Conservation (phyloP, 64 coral and sea anemone genomes). For the Exaiptasia diaphana region DNA sequence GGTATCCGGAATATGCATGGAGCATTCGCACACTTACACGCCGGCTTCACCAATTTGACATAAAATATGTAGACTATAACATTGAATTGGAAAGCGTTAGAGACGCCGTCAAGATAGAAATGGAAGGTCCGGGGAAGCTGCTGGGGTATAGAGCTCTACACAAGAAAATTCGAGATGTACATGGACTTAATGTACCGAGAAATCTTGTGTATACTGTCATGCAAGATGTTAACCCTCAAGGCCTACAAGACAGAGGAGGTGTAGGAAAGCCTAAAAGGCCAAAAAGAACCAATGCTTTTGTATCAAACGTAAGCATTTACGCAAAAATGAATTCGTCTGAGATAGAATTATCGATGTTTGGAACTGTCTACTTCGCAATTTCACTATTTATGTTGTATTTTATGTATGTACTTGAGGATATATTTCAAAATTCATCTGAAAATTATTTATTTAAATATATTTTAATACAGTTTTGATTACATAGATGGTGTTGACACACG, state of each 20-base stretch:
- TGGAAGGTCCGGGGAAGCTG: constrained; percentile 47
- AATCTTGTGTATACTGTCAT: constrained; percentile 33
- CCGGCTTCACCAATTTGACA: constrained; percentile 33
- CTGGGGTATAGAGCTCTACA: constrained; percentile 49
- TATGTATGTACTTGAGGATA: no score
- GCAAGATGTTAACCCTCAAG: constrained; percentile 12
- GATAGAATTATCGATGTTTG: no score
- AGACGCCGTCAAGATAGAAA: constrained; percentile 43
- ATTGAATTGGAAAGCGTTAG: constrained; percentile 36
- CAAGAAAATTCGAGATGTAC: constrained; percentile 39
- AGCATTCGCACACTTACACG: constrained; percentile 57
- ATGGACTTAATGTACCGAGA: constrained; percentile 52
- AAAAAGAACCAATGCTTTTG: constrained; percentile 18
- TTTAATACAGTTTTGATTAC: no score
- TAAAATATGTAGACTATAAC: constrained; percentile 27
- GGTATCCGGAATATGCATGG: constrained; percentile 57
- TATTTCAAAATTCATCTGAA: no score
- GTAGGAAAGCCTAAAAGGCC: constrained; percentile 24
- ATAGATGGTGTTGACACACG: no score
- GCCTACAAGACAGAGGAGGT: constrained; percentile 14
- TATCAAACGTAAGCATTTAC: constrained; percentile 25
- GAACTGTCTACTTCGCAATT: no score
- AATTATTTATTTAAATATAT: no score
- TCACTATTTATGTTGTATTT: no score
- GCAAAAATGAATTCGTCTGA: no score